These are phyloP conservation scores for Meda fulgida DNA, from an alignment of 2,797 vertebrate species.

Conservation along the genomic window DNA sequence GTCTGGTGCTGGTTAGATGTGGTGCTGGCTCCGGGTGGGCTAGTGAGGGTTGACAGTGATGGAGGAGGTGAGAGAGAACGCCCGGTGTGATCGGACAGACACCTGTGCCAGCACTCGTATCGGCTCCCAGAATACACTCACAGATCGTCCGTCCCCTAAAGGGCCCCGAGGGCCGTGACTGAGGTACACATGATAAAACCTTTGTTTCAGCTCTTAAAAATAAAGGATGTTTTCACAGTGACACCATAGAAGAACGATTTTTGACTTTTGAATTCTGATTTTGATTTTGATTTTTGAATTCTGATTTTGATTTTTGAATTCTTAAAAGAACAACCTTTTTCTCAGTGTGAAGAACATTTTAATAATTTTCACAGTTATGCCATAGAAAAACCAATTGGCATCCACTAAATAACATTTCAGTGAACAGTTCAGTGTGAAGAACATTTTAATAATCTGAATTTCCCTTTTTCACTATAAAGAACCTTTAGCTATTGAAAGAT, in stretches of 20 bases:
- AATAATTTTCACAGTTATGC: neutral
- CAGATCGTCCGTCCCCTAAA: conserved; percentile 61
- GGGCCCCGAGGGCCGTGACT: neutral
- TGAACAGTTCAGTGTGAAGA: neutral
- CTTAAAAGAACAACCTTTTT: neutral
- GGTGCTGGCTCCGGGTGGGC: conserved; percentile 58
- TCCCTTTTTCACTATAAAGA: neutral
- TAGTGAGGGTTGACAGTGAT: conserved; percentile 71
- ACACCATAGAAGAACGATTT: neutral
- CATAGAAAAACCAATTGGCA: neutral
- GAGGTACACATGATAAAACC: neutral
- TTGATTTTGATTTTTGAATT: too few species aligned
- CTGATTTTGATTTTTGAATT: too few species aligned
- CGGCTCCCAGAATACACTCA: conserved; percentile 67
- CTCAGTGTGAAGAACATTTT: neutral
- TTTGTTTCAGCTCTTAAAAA: neutral
- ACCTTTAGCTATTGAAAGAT: neutral
- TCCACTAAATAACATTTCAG: neutral
- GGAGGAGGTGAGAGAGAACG: conserved; percentile 68
- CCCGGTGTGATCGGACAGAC: conserved; percentile 58
- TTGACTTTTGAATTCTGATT: too few species aligned
- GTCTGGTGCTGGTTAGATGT: conserved; percentile 73
- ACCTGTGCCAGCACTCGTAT: conserved; percentile 15
- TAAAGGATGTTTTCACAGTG: neutral
- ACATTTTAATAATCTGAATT: neutral